Conservation (phyloP, 2,888 invertebrate species). For the Desoria tigrina region DNA sequence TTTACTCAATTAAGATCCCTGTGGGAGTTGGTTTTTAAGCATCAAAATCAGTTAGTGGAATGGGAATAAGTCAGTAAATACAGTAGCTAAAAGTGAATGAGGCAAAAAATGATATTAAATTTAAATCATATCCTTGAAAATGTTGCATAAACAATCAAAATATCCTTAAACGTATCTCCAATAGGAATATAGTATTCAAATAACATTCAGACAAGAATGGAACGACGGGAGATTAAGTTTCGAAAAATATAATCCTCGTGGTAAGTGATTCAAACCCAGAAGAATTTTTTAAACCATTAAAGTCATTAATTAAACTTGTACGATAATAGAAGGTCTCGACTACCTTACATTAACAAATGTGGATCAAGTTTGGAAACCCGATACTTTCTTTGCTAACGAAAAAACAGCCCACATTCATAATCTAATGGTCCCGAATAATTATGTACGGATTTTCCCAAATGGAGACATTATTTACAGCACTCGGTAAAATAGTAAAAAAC, state of each 20-base stretch:
- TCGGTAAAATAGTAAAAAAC: constrained; percentile 27
- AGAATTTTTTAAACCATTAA: too few species aligned
- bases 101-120: too few species aligned
- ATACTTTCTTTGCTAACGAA: constrained; percentile 60
- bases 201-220: constrained; percentile 53
- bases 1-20: constrained; percentile 2
- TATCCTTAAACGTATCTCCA: too few species aligned
- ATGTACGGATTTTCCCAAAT: constrained; percentile 53
- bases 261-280: not conserved
- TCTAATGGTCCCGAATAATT: constrained; percentile 56
- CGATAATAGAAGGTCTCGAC: constrained; percentile 20
- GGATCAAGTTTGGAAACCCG: constrained; percentile 59
- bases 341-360: constrained; percentile 48
- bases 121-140: too few species aligned
- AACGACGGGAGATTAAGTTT: constrained; percentile 48
- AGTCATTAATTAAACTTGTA: too few species aligned
- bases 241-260: constrained; percentile 20
- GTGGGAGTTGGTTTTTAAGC: too few species aligned
- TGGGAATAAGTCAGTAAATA: too few species aligned
- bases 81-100: too few species aligned
- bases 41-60: too few species aligned
- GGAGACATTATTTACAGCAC: constrained; percentile 41
- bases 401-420: constrained; percentile 58
- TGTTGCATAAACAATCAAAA: too few species aligned
- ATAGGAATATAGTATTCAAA: constrained; percentile 51